These are phyloP conservation scores for Acrocephalus scirpaceus DNA, from an alignment of 2,797 vertebrate species.

Conservation along the genomic window DNA sequence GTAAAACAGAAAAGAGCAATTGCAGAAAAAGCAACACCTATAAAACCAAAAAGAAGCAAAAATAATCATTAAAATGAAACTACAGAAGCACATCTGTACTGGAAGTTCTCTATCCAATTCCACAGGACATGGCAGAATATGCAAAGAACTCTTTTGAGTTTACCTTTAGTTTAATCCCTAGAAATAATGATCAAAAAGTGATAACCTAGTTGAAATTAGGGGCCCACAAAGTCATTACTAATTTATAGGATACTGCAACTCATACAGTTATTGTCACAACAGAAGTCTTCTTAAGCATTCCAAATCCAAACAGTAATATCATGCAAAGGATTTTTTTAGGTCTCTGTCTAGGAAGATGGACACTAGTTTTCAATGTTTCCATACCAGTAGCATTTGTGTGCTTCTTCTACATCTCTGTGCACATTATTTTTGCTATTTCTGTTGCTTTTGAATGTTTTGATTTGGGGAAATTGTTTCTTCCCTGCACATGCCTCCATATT, in stretches of 20 bases:
- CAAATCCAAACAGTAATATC: background rate
- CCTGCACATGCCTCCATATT: conserved; percentile 78
- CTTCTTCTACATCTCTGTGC: conserved; percentile 80
- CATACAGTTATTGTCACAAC: background rate
- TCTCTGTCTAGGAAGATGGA: background rate
- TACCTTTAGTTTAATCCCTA: background rate
- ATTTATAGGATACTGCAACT: background rate
- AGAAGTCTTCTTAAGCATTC: background rate
- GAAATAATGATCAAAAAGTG: background rate
- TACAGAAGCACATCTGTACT: background rate
- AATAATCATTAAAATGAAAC: background rate
- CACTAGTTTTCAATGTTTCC: background rate
- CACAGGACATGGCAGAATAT: background rate
- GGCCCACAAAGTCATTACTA: background rate
- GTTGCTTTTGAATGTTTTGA: conserved; percentile 84
- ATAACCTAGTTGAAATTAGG: background rate
- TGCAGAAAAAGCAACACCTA: background rate
- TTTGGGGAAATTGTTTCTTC: conserved; percentile 80
- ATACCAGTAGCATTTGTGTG: conserved; percentile 78
- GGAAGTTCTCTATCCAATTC: background rate
- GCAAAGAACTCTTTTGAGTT: background rate
- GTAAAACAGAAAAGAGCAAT: background rate
- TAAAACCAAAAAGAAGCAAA: background rate
- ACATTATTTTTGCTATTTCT: conserved; percentile 85
- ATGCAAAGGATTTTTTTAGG: background rate